Evolutionary conservation across 2,797 vertebrate species (phyloP).

Genomic region (Fratercula arctica): DNA sequence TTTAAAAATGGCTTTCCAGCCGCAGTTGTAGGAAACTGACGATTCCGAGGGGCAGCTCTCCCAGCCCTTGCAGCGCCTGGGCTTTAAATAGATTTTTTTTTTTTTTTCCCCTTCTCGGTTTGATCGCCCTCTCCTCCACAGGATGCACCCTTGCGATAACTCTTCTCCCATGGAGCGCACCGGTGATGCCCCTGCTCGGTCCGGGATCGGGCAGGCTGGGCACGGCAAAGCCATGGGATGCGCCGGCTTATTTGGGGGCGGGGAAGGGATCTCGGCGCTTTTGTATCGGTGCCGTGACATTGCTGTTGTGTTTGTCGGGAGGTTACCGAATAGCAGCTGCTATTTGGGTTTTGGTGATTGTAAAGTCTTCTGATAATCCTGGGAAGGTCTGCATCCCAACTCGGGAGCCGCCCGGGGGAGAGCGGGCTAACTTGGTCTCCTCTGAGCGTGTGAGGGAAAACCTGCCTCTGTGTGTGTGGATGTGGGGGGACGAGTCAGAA

Average conservation of each 20-base stretch:
- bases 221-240: background rate
- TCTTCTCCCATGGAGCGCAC: background rate
- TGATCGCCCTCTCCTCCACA: background rate
- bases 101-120: background rate
- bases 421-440: background rate
- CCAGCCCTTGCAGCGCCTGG: background rate
- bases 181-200: background rate
- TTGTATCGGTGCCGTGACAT: background rate
- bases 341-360: background rate
- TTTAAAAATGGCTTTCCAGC: slow-evolving; percentile 53
- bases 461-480: background rate
- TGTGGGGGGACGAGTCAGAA: background rate
- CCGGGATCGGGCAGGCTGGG: background rate
- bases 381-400: background rate
- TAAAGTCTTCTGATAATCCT: background rate
- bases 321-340: background rate
- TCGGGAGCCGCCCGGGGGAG: background rate
- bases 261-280: background rate
- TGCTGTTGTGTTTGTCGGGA: background rate
- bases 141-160: background rate
- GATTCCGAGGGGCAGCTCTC: background rate
- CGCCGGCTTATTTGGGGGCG: background rate
- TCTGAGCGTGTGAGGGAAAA: background rate
- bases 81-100: background rate
- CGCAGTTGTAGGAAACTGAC: background rate